A percentile compares a stretch with the other conserved stretches of the same genome.
phyloP scores from a whole-genome alignment of 2,113 vertebrate genomes.

The Lonchura striata region DNA sequence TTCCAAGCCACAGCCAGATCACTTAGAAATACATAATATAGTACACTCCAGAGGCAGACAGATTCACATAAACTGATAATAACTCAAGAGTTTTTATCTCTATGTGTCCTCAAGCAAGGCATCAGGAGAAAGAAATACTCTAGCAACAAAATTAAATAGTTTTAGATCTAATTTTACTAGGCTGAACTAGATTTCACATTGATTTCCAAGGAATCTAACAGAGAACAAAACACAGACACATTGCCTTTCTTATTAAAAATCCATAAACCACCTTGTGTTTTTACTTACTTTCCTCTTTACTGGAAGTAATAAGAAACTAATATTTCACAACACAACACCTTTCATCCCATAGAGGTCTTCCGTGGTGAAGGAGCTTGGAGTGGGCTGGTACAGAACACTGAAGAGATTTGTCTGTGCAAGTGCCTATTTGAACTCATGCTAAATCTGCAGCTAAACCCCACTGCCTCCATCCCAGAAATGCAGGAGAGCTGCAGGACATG shows the following conservation, averaged over 20 bases:
- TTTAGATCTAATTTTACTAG: conserved; percentile 79
- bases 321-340: conserved; percentile 39
- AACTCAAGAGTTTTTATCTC: conserved; percentile 69
- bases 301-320: conserved; percentile 69
- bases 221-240: conserved; percentile 35
- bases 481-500: neutral
- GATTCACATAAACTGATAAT: conserved; percentile 54
- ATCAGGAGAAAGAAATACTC: conserved; percentile 62
- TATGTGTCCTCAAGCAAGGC: conserved; percentile 60
- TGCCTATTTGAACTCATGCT: conserved; percentile 9
- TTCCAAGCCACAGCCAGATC: conserved; percentile 15
- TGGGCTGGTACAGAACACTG: neutral
- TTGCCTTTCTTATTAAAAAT: conserved; percentile 65
- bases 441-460: neutral
- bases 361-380: conserved; percentile 27
- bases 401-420: conserved; percentile 14
- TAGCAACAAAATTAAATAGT: conserved; percentile 75
- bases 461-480: neutral
- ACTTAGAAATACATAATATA: conserved; percentile 38
- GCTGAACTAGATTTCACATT: conserved; percentile 71
- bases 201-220: conserved; percentile 73
- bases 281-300: conserved; percentile 64
- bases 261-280: conserved; percentile 37
- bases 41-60: conserved; percentile 34
- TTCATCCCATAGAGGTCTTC: conserved; percentile 48